Evolutionary conservation across 2,113 vertebrate species (phyloP), one percentile per base, ranked within the genome.

Genomic region (Chloroceryle aenea): DNA sequence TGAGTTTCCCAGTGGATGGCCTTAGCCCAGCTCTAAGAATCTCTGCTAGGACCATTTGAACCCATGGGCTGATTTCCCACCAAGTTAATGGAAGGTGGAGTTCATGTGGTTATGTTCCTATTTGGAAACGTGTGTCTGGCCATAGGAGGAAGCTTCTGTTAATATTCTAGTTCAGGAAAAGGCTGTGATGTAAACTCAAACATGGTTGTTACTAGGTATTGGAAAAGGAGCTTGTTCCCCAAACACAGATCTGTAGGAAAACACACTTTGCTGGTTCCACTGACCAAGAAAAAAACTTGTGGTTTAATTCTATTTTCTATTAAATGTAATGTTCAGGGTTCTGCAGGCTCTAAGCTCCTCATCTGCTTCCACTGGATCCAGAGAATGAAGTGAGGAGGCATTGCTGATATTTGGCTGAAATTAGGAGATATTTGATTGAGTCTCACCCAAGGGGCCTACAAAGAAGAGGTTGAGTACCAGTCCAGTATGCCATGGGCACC

Each of bases 61-160:
- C 36, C 19, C 21, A 0, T 12, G 34, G 55, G 55, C 59, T 83
- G 17, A 19, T 84, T 84, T 90, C 26, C 23, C 14, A 63, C 74
- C 42, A 69, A 55, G 86, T 16, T 84, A 50, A 32, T 47, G 32
- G 78, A 76, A 88, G 25, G 21, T 85, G 32, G 67, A 90, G 76
- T 89, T 84, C 55, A n/a, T 36, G 38, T 55, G 36, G 45, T 90
- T 89, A 8, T 74, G 43, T 90, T 95, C 32, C 55, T 84, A 0
- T 82, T 63, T 89, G 68, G 90, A 84, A 95, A 85, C 50, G n/a
- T 86, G 27, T n/a, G 79, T 88, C 90, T 90, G 85, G 79, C 89
- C 81, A 53, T 25, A 45, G 40, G 25, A 73, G n/a, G 45, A 90
- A 55, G 30, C 38, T 94, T 84, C 72, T 96, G 79, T 84, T 93